Evolutionary conservation across 1,140 invertebrate species (phyloP).

Genomic region (Eriocheir sinensis): DNA sequence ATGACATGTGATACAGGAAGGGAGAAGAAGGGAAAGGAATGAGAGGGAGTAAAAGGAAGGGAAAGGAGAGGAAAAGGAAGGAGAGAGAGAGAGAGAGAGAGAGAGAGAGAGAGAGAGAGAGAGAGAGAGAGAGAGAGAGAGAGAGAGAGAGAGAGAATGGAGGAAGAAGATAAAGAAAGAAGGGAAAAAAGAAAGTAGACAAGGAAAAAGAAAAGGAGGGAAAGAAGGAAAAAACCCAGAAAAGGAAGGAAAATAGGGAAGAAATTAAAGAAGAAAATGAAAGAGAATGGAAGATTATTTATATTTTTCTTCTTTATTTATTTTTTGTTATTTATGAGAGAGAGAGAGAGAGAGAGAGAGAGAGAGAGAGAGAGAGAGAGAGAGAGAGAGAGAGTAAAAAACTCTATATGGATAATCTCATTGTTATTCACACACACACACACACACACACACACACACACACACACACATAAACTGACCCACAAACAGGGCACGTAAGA

Average conservation of each 20-base stretch:
- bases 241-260: neutral
- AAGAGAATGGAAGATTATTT: neutral
- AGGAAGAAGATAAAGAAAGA: neutral
- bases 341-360: no score
- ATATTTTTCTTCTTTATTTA: neutral
- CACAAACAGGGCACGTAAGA: neutral
- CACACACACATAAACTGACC: neutral
- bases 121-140: no score
- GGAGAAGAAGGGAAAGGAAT: neutral
- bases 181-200: neutral
- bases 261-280: neutral
- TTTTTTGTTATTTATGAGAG: no score
- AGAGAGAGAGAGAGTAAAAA: no score
- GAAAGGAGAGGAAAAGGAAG: neutral
- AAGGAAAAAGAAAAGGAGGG: conserved; percentile 11
- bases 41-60: neutral
- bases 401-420: neutral
- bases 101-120: neutral
- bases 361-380: no score
- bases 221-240: neutral
- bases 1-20: neutral
- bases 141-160: neutral
- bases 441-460: conserved; percentile 30
- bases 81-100: neutral
- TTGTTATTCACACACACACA: neutral